A percentile compares a stretch with the other conserved stretches of the same genome.
Evolutionary conservation across 1,140 invertebrate genomes (phyloP).

Genomic region (Schmidtea mediterranea): DNA sequence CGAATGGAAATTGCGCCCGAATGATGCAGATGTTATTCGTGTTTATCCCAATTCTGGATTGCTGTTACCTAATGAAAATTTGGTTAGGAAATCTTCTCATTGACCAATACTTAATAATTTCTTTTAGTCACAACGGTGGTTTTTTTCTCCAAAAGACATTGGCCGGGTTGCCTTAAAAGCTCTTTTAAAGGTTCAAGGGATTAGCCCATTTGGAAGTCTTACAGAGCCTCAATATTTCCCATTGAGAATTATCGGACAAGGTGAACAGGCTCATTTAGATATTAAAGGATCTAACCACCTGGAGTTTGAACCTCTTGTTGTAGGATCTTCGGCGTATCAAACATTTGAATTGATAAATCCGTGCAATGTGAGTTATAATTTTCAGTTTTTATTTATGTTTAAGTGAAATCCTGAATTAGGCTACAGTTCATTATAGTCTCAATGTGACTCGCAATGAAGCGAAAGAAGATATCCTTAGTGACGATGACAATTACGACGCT

Average conservation of each 20-base stretch:
- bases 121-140: slow-evolving; percentile 17
- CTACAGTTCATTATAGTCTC: no score
- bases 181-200: slow-evolving; percentile 18
- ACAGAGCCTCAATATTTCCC: slow-evolving; percentile 18
- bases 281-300: slow-evolving; percentile 15
- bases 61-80: slow-evolving; percentile 22
- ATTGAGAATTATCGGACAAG: slow-evolving; percentile 18
- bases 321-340: slow-evolving; percentile 17
- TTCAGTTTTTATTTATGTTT: no score
- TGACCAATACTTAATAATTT: not conserved
- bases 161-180: slow-evolving; percentile 23
- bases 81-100: slow-evolving; percentile 11
- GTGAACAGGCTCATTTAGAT: slow-evolving; percentile 18
- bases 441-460: no score
- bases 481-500: no score
- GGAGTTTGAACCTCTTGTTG: slow-evolving; percentile 23
- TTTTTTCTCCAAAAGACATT: slow-evolving; percentile 16
- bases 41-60: slow-evolving; percentile 17
- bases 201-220: slow-evolving; percentile 15
- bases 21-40: slow-evolving; percentile 14
- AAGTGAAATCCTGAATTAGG: no score
- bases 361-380: not conserved
- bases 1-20: slow-evolving; percentile 20
- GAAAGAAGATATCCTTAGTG: no score
- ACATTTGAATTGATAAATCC: not conserved